A percentile compares a stretch with the other conserved stretches of the same genome.
Evolutionary conservation across 2,888 invertebrate species (phyloP).

Genomic region (Thecophora atra): DNA sequence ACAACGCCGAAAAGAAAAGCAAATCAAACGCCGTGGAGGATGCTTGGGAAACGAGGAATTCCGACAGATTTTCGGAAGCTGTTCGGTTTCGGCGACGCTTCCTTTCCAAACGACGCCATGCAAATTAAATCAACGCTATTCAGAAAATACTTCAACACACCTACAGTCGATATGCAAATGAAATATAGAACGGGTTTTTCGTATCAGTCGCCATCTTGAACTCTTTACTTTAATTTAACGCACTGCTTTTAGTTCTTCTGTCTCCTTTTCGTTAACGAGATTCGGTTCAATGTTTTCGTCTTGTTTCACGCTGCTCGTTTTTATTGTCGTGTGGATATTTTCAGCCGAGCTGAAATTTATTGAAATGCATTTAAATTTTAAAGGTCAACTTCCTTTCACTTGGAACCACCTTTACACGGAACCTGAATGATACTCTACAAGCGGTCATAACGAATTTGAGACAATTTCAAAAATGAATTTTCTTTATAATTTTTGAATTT

Average conservation of each 20-base stretch:
- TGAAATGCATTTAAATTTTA: constrained; percentile 60
- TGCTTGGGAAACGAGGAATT: neutral
- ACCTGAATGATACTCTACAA: constrained; percentile 31
- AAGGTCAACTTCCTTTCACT: constrained; percentile 62
- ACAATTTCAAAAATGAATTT: no score
- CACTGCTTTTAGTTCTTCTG: neutral
- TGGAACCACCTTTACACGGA: constrained; percentile 22
- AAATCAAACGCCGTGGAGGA: neutral
- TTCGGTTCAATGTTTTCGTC: constrained; percentile 5
- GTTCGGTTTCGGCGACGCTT: neutral
- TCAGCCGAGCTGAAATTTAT: constrained; percentile 47
- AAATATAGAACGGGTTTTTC: neutral
- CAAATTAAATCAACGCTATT: constrained; percentile 7
- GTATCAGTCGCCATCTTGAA: neutral
- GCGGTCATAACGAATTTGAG: neutral
- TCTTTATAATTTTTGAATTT: no score
- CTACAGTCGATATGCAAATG: neutral
- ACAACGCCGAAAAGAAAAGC: neutral
- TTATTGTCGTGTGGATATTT: constrained; percentile 14
- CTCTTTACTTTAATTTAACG: neutral
- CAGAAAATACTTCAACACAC: neutral
- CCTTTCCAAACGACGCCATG: neutral
- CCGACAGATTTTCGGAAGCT: neutral
- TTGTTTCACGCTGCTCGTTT: neutral
- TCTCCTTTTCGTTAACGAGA: neutral